Evolutionary conservation across 2,888 invertebrate species (phyloP).

Genomic region (Scelioninae gen. 1): DNA sequence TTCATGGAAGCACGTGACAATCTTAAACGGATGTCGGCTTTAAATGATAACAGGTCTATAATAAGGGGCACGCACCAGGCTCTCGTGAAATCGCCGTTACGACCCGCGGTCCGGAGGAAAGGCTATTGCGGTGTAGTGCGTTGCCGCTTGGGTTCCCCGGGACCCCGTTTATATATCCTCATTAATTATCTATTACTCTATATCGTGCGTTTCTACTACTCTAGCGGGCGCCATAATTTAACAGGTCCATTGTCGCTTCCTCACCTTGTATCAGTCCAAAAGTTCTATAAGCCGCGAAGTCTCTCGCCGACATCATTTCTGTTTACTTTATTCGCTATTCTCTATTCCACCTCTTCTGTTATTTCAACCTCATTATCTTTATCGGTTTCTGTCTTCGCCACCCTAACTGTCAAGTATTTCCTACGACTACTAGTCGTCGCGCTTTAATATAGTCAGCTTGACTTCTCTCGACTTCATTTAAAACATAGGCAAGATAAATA

Average conservation of each 20-base stretch:
- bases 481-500: slow-evolving; percentile 84
- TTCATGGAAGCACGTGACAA: slow-evolving; percentile 69
- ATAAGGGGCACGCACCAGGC: slow-evolving; percentile 29
- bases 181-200: slow-evolving; percentile 23
- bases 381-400: slow-evolving; percentile 69
- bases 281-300: no score
- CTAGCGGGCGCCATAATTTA: slow-evolving; percentile 57
- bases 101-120: slow-evolving; percentile 47
- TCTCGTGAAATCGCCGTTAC: background rate
- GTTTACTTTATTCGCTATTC: slow-evolving; percentile 62
- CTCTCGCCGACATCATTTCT: slow-evolving; percentile 24
- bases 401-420: slow-evolving; percentile 72
- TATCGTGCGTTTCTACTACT: slow-evolving; percentile 6
- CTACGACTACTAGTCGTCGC: slow-evolving; percentile 78
- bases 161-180: background rate
- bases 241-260: slow-evolving; percentile 53
- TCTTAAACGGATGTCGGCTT: slow-evolving; percentile 52
- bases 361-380: slow-evolving; percentile 9
- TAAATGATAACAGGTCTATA: slow-evolving; percentile 65
- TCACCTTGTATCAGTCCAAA: background rate
- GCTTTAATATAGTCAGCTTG: slow-evolving; percentile 71
- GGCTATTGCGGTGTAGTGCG: slow-evolving; percentile 48
- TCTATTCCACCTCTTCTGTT: slow-evolving; percentile 20
- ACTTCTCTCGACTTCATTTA: slow-evolving; percentile 73
- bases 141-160: slow-evolving; percentile 18